Evolutionary conservation across 2,113 vertebrate genomes (phyloP), one percentile per base, ranked within the genome.

Genomic region (Rousettus leschenaultii): DNA sequence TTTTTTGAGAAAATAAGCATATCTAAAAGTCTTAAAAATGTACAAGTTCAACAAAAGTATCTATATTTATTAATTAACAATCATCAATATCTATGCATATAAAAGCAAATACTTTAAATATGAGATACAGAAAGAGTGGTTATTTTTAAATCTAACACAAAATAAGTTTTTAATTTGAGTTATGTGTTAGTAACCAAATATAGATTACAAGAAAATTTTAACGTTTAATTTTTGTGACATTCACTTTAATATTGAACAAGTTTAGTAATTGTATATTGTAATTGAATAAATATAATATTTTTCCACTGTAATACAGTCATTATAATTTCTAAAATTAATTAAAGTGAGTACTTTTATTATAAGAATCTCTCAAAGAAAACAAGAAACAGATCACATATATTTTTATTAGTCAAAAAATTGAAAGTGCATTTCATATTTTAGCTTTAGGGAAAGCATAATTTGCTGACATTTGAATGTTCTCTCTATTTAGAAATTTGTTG

Each of bases 391-490:
- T 83, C 12, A 79, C 2, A 65, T 84, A 13, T 1, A 77, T 2
- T 51, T 51, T 61, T 86, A 90, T 68, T 78, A 86, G 30, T 83
- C 5, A 94, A 93, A 89, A 91, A 95, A 77, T 55, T 70, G 14
- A 19, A 70, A 77, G 30, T 7, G 6, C 4, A 61, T 73, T 95
- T 86, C 74, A 48, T 89, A 79, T 40, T 93, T 91, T 82, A 85
- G 19, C 14, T 93, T 96, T 73, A 87, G 57, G 87, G 6, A 15
- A 93, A 80, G 57, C 5, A 80, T 95, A 93, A 91, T 97, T 91
- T 71, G 18, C 90, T 94, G 74, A 65, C 84, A 90, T 96, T 89
- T 97, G 19, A 91, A 70, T 86, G 53, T 78, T 93, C n/a, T 19
- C 38, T 55, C 12, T 86, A 24, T 84, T 90, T 94, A 89, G 40